Percentiles rank a stretch among this genome's conserved stretches.
phyloP scores from a whole-genome alignment of 2,888 invertebrate genomes.

The Agriopis leucophaearia region DNA sequence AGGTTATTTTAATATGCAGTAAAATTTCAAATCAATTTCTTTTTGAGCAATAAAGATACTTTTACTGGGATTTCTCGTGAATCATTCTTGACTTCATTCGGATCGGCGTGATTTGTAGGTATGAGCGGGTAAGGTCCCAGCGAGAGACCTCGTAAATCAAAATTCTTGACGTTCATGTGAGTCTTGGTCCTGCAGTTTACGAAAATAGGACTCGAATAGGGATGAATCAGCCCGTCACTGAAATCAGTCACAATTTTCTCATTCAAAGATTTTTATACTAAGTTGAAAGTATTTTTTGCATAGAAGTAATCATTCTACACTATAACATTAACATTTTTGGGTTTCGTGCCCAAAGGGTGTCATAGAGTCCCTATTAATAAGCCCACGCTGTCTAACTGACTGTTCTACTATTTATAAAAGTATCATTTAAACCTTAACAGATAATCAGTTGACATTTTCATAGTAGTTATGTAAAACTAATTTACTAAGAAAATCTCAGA shows the following conservation, averaged over 20 bases:
- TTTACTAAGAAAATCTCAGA: too few species aligned
- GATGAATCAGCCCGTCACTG: background rate
- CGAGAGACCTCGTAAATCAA: constrained; percentile 80
- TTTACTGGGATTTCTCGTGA: constrained; percentile 73
- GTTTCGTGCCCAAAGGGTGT: too few species aligned
- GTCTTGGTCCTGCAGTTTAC: constrained; percentile 48
- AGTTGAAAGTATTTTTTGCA: too few species aligned
- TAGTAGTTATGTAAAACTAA: too few species aligned
- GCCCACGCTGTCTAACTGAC: too few species aligned
- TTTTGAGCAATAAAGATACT: constrained; percentile 72
- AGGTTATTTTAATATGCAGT: constrained; percentile 84
- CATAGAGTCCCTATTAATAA: too few species aligned
- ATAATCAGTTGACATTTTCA: too few species aligned
- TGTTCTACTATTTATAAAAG: too few species aligned
- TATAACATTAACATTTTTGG: too few species aligned
- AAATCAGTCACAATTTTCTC: background rate
- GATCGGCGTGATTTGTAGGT: constrained; percentile 72
- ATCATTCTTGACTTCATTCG: constrained; percentile 59
- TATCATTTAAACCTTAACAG: too few species aligned
- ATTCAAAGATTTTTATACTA: too few species aligned
- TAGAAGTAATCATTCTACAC: too few species aligned
- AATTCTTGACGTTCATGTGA: constrained; percentile 63
- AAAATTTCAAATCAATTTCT: constrained; percentile 83
- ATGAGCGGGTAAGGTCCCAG: constrained; percentile 73
- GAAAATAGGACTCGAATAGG: constrained; percentile 47